Conservation (phyloP, 2,797 vertebrate genomes). For the Malurus leucopterus region DNA sequence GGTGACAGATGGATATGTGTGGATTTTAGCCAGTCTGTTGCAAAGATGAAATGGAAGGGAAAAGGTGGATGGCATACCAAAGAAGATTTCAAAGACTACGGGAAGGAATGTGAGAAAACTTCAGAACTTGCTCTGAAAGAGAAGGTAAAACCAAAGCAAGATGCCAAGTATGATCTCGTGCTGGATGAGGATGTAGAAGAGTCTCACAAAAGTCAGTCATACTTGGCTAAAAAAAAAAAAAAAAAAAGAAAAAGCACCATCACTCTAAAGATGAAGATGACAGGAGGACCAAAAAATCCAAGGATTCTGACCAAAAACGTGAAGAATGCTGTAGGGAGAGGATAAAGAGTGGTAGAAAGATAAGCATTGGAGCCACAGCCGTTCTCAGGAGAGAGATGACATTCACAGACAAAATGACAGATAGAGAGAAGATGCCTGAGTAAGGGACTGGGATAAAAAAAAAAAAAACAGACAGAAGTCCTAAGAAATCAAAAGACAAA, state of each 20-base stretch:
- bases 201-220: slow-evolving; percentile 60
- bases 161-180: slow-evolving; percentile 87
- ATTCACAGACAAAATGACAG: slow-evolving; percentile 65
- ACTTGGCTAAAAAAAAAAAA: slow-evolving; percentile 78
- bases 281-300: slow-evolving; percentile 77
- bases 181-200: slow-evolving; percentile 81
- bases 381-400: slow-evolving; percentile 72
- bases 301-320: slow-evolving; percentile 72
- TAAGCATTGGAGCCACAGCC: slow-evolving; percentile 71
- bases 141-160: slow-evolving; percentile 85
- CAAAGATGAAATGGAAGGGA: no score
- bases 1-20: no score
- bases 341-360: slow-evolving; percentile 69
- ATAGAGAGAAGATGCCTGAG: slow-evolving; percentile 54
- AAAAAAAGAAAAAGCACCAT: slow-evolving; percentile 82
- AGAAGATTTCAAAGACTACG: slow-evolving; percentile 92
- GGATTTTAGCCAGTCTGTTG: no score
- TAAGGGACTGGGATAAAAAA: slow-evolving; percentile 72
- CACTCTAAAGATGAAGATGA: slow-evolving; percentile 80
- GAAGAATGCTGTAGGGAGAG: slow-evolving; percentile 75
- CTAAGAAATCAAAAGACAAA: slow-evolving; percentile 84
- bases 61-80: slow-evolving; percentile 90
- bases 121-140: slow-evolving; percentile 87
- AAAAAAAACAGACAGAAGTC: slow-evolving; percentile 77
- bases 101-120: slow-evolving; percentile 81